These are phyloP conservation scores for Meles meles DNA, from an alignment of 2,113 vertebrate species.

Conservation along the genomic window DNA sequence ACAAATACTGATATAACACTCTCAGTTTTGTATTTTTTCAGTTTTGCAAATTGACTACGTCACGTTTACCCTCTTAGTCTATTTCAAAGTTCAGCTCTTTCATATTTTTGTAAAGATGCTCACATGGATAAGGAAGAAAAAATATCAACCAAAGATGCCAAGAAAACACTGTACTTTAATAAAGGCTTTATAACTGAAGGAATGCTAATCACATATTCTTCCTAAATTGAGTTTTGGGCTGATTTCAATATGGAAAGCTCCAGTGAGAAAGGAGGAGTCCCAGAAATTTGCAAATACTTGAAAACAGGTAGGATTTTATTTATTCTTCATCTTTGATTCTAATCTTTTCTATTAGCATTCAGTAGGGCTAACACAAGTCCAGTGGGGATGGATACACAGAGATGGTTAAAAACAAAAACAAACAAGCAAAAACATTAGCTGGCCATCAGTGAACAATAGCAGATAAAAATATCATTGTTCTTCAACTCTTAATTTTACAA, in stretches of 20 bases:
- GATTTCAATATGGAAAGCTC: neutral
- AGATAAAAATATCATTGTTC: conserved; percentile 2
- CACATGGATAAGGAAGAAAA: neutral
- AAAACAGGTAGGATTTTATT: neutral
- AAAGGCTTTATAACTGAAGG: neutral
- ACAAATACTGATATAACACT: neutral
- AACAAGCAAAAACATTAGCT: neutral
- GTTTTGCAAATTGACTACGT: neutral
- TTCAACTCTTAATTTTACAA: neutral
- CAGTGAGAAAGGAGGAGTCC: neutral
- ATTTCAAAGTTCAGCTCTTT: neutral
- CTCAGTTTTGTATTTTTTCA: neutral
- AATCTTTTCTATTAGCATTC: neutral
- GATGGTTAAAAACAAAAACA: neutral
- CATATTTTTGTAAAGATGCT: neutral
- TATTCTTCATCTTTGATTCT: neutral
- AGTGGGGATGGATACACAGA: neutral
- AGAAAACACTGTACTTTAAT: conserved; percentile 35
- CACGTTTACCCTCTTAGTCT: neutral
- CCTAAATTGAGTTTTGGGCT: neutral
- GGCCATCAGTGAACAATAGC: neutral
- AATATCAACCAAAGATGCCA: neutral
- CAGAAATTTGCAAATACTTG: neutral
- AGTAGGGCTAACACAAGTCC: neutral
- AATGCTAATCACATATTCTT: conserved; percentile 29